Evolutionary conservation across 92 coral and sea anemone genomes (phyloP).

Genomic region (Anthopleura xanthogrammica): DNA sequence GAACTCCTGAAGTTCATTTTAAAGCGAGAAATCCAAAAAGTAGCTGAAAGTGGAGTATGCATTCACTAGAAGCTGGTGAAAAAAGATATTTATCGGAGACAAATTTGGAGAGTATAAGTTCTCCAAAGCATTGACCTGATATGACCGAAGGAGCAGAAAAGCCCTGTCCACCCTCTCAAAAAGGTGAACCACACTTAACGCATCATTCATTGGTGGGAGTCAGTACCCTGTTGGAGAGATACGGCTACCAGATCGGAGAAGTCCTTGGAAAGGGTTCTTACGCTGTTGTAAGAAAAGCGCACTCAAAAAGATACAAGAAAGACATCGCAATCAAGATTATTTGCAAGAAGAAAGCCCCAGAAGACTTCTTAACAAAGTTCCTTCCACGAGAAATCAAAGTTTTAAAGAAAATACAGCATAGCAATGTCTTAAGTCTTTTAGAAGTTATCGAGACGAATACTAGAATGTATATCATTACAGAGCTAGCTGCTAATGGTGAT

Average conservation of each 20-base stretch:
- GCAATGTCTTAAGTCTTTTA: constrained; percentile 74
- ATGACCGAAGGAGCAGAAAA: constrained; percentile 9
- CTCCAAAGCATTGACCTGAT: background rate
- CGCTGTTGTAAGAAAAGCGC: constrained; percentile 91
- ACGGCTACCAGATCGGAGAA: constrained; percentile 93
- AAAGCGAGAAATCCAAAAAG: constrained; percentile 1
- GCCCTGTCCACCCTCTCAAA: background rate
- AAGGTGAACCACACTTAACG: constrained; percentile 8
- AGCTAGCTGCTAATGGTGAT: constrained; percentile 91
- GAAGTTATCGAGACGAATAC: constrained; percentile 99
- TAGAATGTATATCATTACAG: constrained; percentile 94
- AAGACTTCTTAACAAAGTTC: constrained; percentile 91
- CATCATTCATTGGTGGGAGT: constrained; percentile 74
- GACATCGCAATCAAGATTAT: constrained; percentile 94
- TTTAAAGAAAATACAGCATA: constrained; percentile 79
- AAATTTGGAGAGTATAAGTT: constrained; percentile 5
- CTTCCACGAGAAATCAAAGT: constrained; percentile 96
- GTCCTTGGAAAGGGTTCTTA: constrained; percentile 96
- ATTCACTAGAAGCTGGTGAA: background rate
- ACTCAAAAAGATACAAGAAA: constrained; percentile 84
- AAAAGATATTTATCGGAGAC: background rate
- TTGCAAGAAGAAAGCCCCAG: constrained; percentile 98
- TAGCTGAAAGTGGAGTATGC: constrained; percentile 10
- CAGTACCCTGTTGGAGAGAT: constrained; percentile 84
- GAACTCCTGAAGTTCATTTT: background rate